A percentile compares a stretch with the other conserved stretches of the same genome.
phyloP scores from a whole-genome alignment of 2,888 invertebrate genomes.

The Papilio elwesi region DNA sequence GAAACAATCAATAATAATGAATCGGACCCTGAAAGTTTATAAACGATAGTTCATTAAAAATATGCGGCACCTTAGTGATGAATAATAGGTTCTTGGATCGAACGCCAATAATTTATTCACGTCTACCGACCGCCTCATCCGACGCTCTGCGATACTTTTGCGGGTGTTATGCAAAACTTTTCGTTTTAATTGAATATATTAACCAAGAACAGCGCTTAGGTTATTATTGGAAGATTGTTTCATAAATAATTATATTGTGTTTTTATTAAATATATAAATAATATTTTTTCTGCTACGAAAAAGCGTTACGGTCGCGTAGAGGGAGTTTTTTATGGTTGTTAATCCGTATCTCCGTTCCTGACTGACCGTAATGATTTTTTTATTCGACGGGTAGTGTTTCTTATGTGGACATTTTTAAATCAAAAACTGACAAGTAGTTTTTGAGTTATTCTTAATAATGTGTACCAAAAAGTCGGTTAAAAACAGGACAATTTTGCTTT shows the following conservation, averaged over 20 bases:
- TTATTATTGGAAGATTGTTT: neutral
- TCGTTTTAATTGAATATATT: conserved; percentile 32
- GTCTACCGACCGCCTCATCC: conserved; percentile 3
- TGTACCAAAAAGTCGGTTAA: no score
- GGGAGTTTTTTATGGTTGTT: no score
- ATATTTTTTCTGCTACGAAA: no score
- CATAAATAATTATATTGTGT: neutral
- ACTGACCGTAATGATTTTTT: no score
- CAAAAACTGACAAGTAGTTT: no score
- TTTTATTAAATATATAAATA: neutral
- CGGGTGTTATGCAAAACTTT: conserved; percentile 28
- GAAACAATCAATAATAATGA: neutral
- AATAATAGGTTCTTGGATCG: conserved; percentile 29
- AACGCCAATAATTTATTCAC: conserved; percentile 32
- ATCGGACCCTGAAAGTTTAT: conserved; percentile 5
- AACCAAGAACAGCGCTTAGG: neutral
- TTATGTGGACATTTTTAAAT: no score
- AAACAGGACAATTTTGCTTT: no score
- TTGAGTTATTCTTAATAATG: no score
- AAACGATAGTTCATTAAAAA: conserved; percentile 11
- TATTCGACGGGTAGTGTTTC: no score
- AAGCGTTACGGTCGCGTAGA: no score
- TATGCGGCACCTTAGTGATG: neutral
- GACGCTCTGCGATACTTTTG: conserved; percentile 10
- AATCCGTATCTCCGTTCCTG: no score